Evolutionary conservation across 2,797 vertebrate genomes (phyloP).

Genomic region (Rhynchotus rufescens): DNA sequence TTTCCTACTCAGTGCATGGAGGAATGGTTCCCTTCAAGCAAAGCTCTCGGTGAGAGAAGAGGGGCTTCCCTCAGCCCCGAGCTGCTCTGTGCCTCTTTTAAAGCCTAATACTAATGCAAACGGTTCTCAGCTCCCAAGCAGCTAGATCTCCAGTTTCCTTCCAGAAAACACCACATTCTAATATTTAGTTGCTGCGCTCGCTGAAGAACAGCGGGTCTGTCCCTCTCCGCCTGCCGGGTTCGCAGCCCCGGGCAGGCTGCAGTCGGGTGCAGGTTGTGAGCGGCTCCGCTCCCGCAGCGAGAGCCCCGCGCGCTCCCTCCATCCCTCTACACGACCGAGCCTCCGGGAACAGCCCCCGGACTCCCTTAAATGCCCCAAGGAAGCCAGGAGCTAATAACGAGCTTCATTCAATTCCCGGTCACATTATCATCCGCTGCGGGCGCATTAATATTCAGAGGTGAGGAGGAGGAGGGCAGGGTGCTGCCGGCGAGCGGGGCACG

Average conservation of each 20-base stretch:
- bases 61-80: neutral
- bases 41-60: neutral
- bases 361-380: constrained; percentile 70
- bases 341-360: constrained; percentile 55
- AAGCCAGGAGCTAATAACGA: constrained; percentile 77
- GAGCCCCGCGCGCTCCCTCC: fast-evolving
- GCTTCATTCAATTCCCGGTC: constrained; percentile 82
- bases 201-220: neutral
- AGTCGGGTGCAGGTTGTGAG: neutral
- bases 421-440: constrained; percentile 82
- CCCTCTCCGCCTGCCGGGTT: neutral
- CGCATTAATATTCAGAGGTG: constrained; percentile 80
- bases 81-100: neutral
- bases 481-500: constrained; percentile 35
- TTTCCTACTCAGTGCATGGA: neutral
- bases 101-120: neutral
- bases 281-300: neutral
- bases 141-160: neutral
- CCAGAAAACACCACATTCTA: neutral
- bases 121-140: neutral
- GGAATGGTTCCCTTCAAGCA: neutral
- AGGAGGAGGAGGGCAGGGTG: constrained; percentile 58
- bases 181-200: neutral
- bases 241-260: neutral
- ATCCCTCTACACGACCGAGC: neutral